Evolutionary conservation across 1,140 invertebrate genomes (phyloP).

Genomic region (Drosophila rufa): DNA sequence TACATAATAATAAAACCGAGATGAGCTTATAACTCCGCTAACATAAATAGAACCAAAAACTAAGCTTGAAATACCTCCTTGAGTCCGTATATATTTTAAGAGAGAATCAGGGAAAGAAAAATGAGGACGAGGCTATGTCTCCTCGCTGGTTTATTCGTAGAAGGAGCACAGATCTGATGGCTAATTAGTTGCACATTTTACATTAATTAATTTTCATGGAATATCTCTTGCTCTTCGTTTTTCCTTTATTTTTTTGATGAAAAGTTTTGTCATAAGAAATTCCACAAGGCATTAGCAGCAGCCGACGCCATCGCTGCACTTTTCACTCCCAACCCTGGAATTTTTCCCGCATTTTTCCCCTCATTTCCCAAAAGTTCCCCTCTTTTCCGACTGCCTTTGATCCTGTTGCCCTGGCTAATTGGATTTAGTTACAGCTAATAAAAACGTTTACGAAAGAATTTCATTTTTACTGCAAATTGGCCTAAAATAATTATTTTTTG

Average conservation of each 20-base stretch:
- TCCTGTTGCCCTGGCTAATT: slow-evolving; percentile 67
- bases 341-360: not conserved
- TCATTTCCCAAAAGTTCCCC: not conserved
- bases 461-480: slow-evolving; percentile 81
- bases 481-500: slow-evolving; percentile 73
- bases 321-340: slow-evolving; percentile 2
- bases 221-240: slow-evolving; percentile 28
- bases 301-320: slow-evolving; percentile 62
- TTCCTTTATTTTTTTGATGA: slow-evolving; percentile 4
- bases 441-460: slow-evolving; percentile 77
- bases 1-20: too few relatives aligned
- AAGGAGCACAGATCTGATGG: slow-evolving; percentile 17
- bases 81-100: too few relatives aligned
- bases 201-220: slow-evolving; percentile 80
- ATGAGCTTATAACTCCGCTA: too few relatives aligned
- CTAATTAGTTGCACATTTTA: slow-evolving; percentile 83
- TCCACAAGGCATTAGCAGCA: slow-evolving; percentile 61
- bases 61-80: not conserved
- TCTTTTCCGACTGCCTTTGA: slow-evolving; percentile 49
- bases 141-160: not conserved
- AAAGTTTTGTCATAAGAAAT: slow-evolving; percentile 65
- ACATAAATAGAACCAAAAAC: not conserved
- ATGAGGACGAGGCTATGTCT: too few relatives aligned
- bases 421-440: slow-evolving; percentile 78
- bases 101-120: not conserved